A percentile compares a stretch with the other conserved stretches of the same genome.
phyloP scores from a whole-genome alignment of 2,888 invertebrate genomes.

The Busseola fusca region DNA sequence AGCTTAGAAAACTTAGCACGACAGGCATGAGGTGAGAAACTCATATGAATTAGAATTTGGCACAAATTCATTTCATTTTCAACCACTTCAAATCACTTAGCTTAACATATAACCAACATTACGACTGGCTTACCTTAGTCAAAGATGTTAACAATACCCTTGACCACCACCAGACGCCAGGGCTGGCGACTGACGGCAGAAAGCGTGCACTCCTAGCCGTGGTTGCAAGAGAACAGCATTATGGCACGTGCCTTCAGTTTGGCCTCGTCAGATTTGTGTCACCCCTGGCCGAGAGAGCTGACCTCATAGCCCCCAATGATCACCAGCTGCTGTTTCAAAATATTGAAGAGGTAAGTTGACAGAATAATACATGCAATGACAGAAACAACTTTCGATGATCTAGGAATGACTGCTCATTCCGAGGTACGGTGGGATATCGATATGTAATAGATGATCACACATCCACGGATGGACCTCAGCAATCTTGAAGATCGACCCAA shows the following conservation, averaged over 20 bases:
- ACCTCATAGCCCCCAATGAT: slow-evolving; percentile 93
- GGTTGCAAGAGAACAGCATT: slow-evolving; percentile 93
- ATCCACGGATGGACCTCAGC: background rate
- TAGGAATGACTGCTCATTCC: background rate
- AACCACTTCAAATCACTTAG: background rate
- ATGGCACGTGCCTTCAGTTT: slow-evolving; percentile 93
- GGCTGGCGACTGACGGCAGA: slow-evolving; percentile 87
- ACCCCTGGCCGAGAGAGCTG: slow-evolving; percentile 92
- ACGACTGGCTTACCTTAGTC: background rate
- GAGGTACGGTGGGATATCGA: too few species aligned
- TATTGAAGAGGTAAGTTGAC: slow-evolving; percentile 91
- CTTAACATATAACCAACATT: background rate
- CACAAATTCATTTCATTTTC: background rate
- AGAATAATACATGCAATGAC: background rate
- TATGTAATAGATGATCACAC: background rate
- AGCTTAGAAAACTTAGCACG: background rate
- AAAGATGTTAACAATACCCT: slow-evolving; percentile 11
- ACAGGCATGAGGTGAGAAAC: background rate
- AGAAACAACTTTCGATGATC: background rate
- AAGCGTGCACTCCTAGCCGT: slow-evolving; percentile 93
- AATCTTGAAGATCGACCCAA: background rate
- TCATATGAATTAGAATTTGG: too few species aligned
- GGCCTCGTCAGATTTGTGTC: slow-evolving; percentile 94
- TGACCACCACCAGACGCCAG: slow-evolving; percentile 80
- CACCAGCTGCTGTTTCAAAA: slow-evolving; percentile 95